These are phyloP conservation scores for Apostichopus leukothele DNA, from an alignment of 53 echinoderm and acorn worm genomes.

Conservation along the genomic window DNA sequence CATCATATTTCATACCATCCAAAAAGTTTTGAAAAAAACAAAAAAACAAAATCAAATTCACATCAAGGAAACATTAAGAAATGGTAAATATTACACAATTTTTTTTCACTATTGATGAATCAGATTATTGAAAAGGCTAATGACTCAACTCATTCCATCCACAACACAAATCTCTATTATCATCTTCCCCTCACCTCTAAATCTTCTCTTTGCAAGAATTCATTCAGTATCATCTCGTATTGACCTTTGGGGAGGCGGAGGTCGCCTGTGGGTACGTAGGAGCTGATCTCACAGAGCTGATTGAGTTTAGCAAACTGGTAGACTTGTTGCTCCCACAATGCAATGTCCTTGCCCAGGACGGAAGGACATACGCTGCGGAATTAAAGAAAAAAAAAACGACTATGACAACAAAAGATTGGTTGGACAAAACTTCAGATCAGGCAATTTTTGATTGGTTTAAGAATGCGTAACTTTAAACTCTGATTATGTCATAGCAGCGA, in stretches of 20 bases:
- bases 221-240: constrained; percentile 99
- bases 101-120: background rate
- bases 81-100: background rate
- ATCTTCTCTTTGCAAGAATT: constrained; percentile 80
- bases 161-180: background rate
- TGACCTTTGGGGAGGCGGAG: constrained; percentile 78
- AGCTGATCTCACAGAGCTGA: constrained; percentile 79
- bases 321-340: constrained; percentile 89
- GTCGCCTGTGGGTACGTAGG: constrained; percentile 83
- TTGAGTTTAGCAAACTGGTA: constrained; percentile 90
- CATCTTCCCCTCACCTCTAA: constrained; percentile 61
- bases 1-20: no score
- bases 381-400: no score
- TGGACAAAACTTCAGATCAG: background rate
- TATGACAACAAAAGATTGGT: no score
- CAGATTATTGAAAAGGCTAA: no score
- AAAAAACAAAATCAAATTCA: background rate
- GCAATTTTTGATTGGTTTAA: no score
- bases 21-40: no score
- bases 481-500: background rate
- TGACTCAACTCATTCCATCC: background rate
- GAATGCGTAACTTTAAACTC: background rate
- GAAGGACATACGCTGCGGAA: constrained; percentile 56
- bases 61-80: background rate
- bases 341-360: constrained; percentile 81